Conservation (phyloP, 2,888 invertebrate species). For the Ormyrus rosae region DNA sequence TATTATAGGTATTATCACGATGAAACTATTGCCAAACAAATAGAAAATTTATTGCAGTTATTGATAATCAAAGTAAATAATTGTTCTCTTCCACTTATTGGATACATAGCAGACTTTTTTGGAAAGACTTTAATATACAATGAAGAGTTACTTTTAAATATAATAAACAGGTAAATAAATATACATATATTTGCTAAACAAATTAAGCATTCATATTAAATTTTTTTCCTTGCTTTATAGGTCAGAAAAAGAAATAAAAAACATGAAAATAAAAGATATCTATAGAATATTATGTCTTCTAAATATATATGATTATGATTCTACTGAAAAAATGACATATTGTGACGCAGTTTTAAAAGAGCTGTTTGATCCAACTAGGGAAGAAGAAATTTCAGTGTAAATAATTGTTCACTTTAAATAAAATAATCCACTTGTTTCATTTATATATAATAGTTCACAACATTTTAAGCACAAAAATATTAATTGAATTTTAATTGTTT, state of each 20-base stretch:
- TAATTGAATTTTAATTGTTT: too few species aligned
- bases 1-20: too few species aligned
- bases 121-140: constrained; percentile 7
- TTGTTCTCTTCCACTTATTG: neutral
- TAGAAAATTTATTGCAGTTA: constrained; percentile 7
- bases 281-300: constrained; percentile 82
- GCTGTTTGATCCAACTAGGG: constrained; percentile 78
- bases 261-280: constrained; percentile 83
- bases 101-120: neutral
- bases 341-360: constrained; percentile 77
- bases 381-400: constrained; percentile 77
- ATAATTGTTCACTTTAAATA: neutral
- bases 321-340: constrained; percentile 52
- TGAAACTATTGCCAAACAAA: neutral
- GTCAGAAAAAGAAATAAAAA: constrained; percentile 76
- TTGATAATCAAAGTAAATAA: constrained; percentile 26
- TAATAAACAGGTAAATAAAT: constrained; percentile 36
- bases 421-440: too few species aligned
- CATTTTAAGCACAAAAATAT: too few species aligned
- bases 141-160: constrained; percentile 14
- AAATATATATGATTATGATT: constrained; percentile 80
- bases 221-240: constrained; percentile 59
- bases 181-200: neutral
- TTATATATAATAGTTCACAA: too few species aligned
- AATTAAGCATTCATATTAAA: constrained; percentile 5